Base-by-base conservation (phyloP, 1,140 invertebrate genomes). In the Drosophila punjabiensis region DNA sequence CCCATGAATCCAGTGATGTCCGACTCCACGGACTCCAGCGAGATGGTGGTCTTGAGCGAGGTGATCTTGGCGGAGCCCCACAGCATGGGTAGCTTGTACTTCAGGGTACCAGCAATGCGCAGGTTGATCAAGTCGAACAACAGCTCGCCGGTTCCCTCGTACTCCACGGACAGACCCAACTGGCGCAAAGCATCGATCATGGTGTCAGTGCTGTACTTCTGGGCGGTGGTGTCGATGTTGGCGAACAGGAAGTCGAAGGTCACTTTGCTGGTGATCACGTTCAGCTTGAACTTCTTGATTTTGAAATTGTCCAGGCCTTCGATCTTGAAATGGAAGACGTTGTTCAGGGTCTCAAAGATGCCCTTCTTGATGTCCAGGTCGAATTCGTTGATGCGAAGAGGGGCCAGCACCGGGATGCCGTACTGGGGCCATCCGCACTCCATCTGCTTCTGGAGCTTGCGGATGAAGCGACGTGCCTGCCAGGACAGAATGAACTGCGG, bases 41-140 rank as follows among this genome's bases (percentile, higher is more conserved):
- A 63, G n/a, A 93, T 68, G 68, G 68, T 78, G 48, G 89, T 86
- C 62, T 92, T 82, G 55, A 93, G 65, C 2, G 91, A 92, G 18
- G 70, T 74, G 52, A 93, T 92, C 64, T 92, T 92, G 11, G 87
- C 90, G 10, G 92, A 93, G 16, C 92, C 92, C 91, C 91, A 92
- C 58, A 93, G 45, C 16, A 93, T 50, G 30, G 92, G 92, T 28
- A 92, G 71, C 55, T 93, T 93, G 71, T 93, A 93, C 33, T 80
- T 92, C 45, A 93, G 30, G 10, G 52, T 68, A 50, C 91, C 92
- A 32, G 76, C 80, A 32, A 93, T 58, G 39, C 91, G 89, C 39
- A 93, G 55, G 61, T 93, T 91, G 41, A 82, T 61, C 70, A 93
- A 39, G 61, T 86, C 86, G 45, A 93, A 92, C 11, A 86, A 59